Conservation (phyloP, 2,888 invertebrate genomes). For the Drosophila merina region DNA sequence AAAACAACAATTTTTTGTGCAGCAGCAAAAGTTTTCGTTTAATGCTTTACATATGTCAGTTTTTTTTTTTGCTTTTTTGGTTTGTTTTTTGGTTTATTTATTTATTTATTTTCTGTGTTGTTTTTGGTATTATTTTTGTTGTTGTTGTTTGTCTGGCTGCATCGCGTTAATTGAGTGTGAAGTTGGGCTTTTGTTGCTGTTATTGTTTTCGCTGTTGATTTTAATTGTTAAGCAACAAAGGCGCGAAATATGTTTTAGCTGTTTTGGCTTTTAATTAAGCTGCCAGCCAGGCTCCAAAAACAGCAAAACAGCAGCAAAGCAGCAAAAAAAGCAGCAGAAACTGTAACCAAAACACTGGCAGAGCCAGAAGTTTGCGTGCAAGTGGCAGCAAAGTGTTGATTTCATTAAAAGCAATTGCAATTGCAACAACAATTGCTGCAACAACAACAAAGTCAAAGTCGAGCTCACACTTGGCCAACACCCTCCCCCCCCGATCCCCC, state of each 20-base stretch:
- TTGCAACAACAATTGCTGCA: slow-evolving; percentile 51
- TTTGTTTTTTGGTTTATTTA: slow-evolving; percentile 4
- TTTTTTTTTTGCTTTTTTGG: slow-evolving; percentile 34
- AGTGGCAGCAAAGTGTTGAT: slow-evolving; percentile 69
- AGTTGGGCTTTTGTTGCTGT: slow-evolving; percentile 66
- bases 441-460: slow-evolving; percentile 47
- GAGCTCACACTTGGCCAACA: slow-evolving; percentile 24
- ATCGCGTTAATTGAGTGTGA: slow-evolving; percentile 76
- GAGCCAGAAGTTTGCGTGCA: slow-evolving; percentile 62
- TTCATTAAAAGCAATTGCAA: slow-evolving; percentile 68
- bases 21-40: slow-evolving; percentile 41
- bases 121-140: slow-evolving; percentile 19
- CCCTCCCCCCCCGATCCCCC: too few relatives aligned
- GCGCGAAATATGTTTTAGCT: slow-evolving; percentile 76
- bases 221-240: slow-evolving; percentile 77
- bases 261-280: slow-evolving; percentile 66
- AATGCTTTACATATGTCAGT: slow-evolving; percentile 35
- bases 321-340: slow-evolving; percentile 6
- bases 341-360: slow-evolving; percentile 40
- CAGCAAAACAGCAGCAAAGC: neutral
- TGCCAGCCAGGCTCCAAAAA: slow-evolving; percentile 20
- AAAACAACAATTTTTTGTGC: slow-evolving; percentile 31
- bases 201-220: slow-evolving; percentile 59
- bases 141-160: slow-evolving; percentile 59
- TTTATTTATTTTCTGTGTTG: neutral